Evolutionary conservation across 2,113 vertebrate genomes (phyloP), one percentile per base, ranked within the genome.

Genomic region (Paedocypris sp.): DNA sequence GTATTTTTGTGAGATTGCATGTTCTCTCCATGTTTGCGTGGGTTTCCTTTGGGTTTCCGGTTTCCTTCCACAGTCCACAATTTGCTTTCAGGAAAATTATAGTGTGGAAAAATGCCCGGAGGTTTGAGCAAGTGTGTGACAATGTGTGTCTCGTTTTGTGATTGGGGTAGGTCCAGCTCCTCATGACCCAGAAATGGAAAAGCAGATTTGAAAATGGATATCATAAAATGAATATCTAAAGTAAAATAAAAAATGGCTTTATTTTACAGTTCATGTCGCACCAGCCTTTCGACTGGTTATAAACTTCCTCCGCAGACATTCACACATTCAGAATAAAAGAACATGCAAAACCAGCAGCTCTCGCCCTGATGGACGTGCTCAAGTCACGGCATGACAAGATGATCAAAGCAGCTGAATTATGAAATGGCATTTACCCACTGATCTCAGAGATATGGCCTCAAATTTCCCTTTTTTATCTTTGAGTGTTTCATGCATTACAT

Each of bases 331-430:
- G 11, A 15, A 52, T 36, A 53, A 38, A 26, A 53, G 8, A 53
- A 7, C 10, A 10, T 25, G n/a, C 7, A 36, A 36, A 26, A 16
- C 5, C 12, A 36, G 28, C 56, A 26, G 41, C 36, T 18, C 26
- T 59, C 25, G 11, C 35, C 22, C 28, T n/a, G 19, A 12, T 42
- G 23, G 31, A 67, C 38, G 41, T 41, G 33, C 32, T 39, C 31
- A 18, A 45, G 52, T 45, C 52, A 46, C 22, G 52, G 8, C 8
- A 19, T 78, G 71, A 74, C 52, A 54, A 53, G 35, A 64, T 58
- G 60, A 74, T 64, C 56, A 72, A 61, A 74, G 66, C 22, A 15
- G 19, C 56, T 67, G 48, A 48, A 46, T 62, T 49, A 68, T 56
- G 48, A 53, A 54, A 35, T 18, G 43, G 15, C n/a, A 39, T 62